phyloP scores from a whole-genome alignment of 2,888 invertebrate genomes.

The Drosophila barbarae region DNA sequence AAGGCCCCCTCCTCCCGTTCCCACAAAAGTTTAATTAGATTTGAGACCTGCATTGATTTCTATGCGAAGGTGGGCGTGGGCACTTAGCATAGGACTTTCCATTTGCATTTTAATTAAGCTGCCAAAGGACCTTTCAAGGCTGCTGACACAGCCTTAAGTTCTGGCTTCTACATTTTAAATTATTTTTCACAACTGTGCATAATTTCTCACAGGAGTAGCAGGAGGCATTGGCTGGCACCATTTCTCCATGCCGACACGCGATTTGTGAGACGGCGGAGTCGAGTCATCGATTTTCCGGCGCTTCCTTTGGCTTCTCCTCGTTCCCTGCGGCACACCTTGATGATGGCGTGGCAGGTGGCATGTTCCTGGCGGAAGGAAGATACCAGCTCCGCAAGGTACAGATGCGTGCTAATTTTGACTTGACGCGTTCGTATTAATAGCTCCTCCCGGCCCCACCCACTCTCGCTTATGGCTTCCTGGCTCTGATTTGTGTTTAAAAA shows the following conservation, averaged over 20 bases:
- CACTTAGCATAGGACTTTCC: slow-evolving; percentile 36
- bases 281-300: slow-evolving; percentile 31
- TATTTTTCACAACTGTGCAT: slow-evolving; percentile 23
- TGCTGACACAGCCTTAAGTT: not conserved
- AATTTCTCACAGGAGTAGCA: not conserved
- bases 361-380: slow-evolving; percentile 21
- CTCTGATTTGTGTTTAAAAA: slow-evolving; percentile 20
- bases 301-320: slow-evolving; percentile 11
- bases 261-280: slow-evolving; percentile 32
- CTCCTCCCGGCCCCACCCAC: not conserved
- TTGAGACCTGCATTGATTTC: slow-evolving; percentile 39
- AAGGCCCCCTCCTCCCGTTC: not conserved
- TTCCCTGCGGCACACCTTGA: slow-evolving; percentile 16
- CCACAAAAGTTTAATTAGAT: slow-evolving; percentile 50
- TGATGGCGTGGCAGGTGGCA: slow-evolving; percentile 28
- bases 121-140: slow-evolving; percentile 32
- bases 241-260: slow-evolving; percentile 49
- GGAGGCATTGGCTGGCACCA: slow-evolving; percentile 15
- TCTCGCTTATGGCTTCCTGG: slow-evolving; percentile 6
- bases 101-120: slow-evolving; percentile 58
- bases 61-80: slow-evolving; percentile 30
- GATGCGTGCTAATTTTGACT: slow-evolving; percentile 39
- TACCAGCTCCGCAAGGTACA: slow-evolving; percentile 2
- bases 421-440: slow-evolving; percentile 24
- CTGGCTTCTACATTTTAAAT: slow-evolving; percentile 14